Evolutionary conservation across 2,113 vertebrate species (phyloP).

Genomic region (Engraulis encrasicolus): DNA sequence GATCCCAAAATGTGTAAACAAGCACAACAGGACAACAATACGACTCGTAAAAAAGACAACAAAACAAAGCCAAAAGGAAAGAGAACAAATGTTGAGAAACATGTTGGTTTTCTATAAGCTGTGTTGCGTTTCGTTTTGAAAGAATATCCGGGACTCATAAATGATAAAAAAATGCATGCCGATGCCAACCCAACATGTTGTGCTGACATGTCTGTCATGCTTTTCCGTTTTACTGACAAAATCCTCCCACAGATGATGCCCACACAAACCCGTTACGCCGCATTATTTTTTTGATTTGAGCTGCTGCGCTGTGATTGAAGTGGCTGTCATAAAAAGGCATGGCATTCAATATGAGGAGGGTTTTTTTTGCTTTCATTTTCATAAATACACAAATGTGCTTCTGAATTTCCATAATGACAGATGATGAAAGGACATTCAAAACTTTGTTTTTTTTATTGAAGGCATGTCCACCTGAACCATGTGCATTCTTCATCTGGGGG

Average conservation of each 20-base stretch:
- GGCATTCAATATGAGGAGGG: neutral
- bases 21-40: neutral
- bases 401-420: conserved; percentile 2
- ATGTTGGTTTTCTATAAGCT: neutral
- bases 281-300: conserved; percentile 4
- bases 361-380: neutral
- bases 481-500: neutral
- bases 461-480: neutral
- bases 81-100: no score
- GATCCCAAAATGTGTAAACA: neutral
- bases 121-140: neutral
- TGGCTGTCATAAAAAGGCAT: neutral
- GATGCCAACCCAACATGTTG: neutral
- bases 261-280: neutral
- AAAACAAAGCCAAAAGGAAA: no score
- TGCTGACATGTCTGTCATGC: neutral
- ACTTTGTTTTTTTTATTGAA: neutral
- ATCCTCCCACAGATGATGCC: neutral
- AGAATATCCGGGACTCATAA: neutral
- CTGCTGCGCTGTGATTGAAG: conserved; percentile 13
- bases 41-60: neutral
- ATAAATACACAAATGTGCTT: neutral
- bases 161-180: no score
- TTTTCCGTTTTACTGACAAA: neutral
- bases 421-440: neutral